Base-by-base conservation (phyloP, 2,888 invertebrate genomes). In the Habrosyne pyritoides region DNA sequence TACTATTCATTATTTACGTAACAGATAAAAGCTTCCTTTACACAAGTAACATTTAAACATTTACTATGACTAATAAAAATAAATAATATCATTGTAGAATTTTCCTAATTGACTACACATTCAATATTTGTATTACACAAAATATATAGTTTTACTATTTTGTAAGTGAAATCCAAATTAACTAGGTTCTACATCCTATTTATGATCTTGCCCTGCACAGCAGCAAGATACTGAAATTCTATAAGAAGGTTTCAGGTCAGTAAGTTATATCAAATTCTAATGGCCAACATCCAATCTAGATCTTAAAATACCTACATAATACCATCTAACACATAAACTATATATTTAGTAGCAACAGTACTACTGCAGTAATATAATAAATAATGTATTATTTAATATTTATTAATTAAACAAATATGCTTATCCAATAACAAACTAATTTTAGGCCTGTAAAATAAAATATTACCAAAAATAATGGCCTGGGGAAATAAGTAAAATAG, bases 41-140 rank as follows among this genome's bases (percentile, higher is more conserved):
- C 73, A 84, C 75, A 80, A 75, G 65, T 81, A 81, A 87, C 82
- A 86, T 81, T 79, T 66, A 42, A 86, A 88, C 86, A 86, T 85
- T 83, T 72, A 64, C 49, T 48, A 67, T 85, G 56, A 75, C 77
- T 73, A 69, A 65, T 80, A 84, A 82, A 81, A 42, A 18, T 66
- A 77, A 70, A 78, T 71, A 73, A 73, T 79, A 75, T 66, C 62
- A 61, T 64, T 67, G 64, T 71, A 70, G 66, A 61, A 65, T 64
- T 62, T 63, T 49, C 60, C 73, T 79, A 77, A 66, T 67, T 60
- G 60, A 61, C 79, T 83, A 82, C 76, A 77, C 77, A 79, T 73
- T 77, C 56, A 76, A 62, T 62, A 71, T 59, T 54, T 59, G 68
- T 65, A 64, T 68, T 60, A 70, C 63, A 70, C 65, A 66, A 61